phyloP scores from a whole-genome alignment of 2,888 invertebrate species.

The Netelia melanura region DNA sequence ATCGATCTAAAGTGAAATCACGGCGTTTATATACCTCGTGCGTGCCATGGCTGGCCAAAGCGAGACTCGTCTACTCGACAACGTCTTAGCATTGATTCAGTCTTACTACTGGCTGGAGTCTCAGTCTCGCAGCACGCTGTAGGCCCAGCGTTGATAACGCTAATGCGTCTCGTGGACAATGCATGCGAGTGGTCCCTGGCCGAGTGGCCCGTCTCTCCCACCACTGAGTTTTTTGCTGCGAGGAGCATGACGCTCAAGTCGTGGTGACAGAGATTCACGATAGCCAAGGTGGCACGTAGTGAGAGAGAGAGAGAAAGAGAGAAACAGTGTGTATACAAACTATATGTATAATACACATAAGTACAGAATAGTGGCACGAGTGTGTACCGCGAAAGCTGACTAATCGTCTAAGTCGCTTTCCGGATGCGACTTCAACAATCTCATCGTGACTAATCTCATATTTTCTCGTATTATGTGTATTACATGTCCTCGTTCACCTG shows the following conservation, averaged over 20 bases:
- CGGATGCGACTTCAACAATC: constrained; percentile 67
- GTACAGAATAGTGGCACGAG: background rate
- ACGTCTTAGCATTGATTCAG: constrained; percentile 39
- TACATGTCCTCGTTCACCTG: constrained; percentile 66
- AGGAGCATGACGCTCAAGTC: constrained; percentile 21
- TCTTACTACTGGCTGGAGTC: constrained; percentile 46
- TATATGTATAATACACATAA: background rate
- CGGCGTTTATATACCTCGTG: constrained; percentile 56
- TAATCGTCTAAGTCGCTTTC: constrained; percentile 71
- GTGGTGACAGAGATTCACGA: constrained; percentile 43
- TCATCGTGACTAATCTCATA: constrained; percentile 76
- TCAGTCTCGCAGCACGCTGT: constrained; percentile 2
- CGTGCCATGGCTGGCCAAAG: constrained; percentile 58
- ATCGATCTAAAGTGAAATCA: constrained; percentile 11
- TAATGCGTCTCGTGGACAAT: constrained; percentile 20
- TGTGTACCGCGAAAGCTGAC: constrained; percentile 72
- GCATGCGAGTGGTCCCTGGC: constrained; percentile 30
- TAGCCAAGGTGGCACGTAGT: constrained; percentile 32
- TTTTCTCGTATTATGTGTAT: constrained; percentile 45
- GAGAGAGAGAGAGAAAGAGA: background rate
- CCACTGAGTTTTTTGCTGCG: constrained; percentile 18
- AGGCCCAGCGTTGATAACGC: constrained; percentile 47
- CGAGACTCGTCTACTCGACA: constrained; percentile 32
- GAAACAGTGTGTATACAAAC: background rate
- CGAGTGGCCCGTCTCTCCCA: constrained; percentile 29